Percentiles rank a stretch among this genome's conserved stretches.
phyloP scores from a whole-genome alignment of 2,113 vertebrate genomes.

The Apteryx owenii region DNA sequence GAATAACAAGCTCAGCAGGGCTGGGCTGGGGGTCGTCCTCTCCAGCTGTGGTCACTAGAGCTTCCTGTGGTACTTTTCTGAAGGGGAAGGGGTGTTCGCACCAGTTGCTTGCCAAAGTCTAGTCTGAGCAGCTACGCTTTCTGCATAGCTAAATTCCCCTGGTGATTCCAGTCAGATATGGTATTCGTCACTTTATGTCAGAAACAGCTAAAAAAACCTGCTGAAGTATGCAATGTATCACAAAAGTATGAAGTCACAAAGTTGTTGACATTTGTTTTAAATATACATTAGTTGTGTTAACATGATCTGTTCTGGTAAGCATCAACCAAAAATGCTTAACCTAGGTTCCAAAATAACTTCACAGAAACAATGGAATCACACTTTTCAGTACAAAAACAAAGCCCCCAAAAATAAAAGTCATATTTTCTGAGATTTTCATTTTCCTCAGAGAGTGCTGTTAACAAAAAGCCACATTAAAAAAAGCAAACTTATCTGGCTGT shows the following conservation, averaged over 20 bases:
- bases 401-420: background rate
- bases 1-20: background rate
- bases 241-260: slow-evolving; percentile 12
- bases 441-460: background rate
- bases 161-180: background rate
- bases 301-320: background rate
- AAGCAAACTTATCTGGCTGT: background rate
- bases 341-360: background rate
- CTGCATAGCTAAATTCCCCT: background rate
- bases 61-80: background rate
- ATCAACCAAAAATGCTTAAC: slow-evolving; percentile 9
- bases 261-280: slow-evolving; percentile 1
- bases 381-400: background rate
- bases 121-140: background rate
- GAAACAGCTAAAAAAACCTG: background rate
- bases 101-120: background rate
- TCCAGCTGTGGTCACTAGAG: background rate
- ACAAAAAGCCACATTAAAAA: background rate
- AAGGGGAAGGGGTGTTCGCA: background rate
- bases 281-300: background rate
- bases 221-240: background rate
- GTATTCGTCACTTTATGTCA: background rate
- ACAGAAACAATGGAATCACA: background rate
- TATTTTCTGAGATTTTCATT: background rate
- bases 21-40: background rate